Evolutionary conservation across 2,113 vertebrate genomes (phyloP).

Genomic region (Colistium nudipinnis): DNA sequence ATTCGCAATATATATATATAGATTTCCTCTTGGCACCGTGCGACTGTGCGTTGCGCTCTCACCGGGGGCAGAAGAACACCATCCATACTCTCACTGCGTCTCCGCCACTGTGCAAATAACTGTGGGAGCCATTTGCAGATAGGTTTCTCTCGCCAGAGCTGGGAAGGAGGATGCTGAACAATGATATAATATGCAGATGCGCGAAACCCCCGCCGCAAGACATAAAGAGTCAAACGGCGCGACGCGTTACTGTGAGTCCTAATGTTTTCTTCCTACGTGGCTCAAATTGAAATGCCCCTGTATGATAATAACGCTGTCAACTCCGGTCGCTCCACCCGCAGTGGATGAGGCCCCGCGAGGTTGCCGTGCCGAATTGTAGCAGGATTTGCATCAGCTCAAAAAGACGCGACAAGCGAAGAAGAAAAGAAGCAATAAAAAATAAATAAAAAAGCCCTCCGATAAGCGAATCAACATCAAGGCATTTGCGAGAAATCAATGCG

Average conservation of each 20-base stretch:
- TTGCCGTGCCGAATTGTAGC: conserved; percentile 24
- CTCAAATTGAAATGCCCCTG: conserved; percentile 6
- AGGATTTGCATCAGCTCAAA: conserved; percentile 36
- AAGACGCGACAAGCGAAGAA: conserved; percentile 12
- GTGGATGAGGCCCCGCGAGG: conserved; percentile 2
- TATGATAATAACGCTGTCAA: conserved; percentile 9
- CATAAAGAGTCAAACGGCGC: not conserved
- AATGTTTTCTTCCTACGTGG: not conserved
- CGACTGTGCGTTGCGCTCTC: conserved; percentile 31
- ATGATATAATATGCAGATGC: not conserved
- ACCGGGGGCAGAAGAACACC: not conserved
- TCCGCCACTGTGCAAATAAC: not conserved
- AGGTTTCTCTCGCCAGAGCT: not conserved
- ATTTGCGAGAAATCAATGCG: conserved; percentile 64
- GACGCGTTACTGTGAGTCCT: conserved; percentile 3
- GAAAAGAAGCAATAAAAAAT: conserved; percentile 8
- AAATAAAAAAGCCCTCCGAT: conserved; percentile 24
- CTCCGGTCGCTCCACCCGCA: not conserved
- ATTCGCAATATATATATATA: conserved; percentile 75
- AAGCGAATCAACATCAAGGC: conserved; percentile 57
- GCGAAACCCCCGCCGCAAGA: not conserved
- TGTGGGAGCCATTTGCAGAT: not conserved
- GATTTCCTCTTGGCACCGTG: conserved; percentile 43
- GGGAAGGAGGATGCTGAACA: not conserved
- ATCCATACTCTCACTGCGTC: conserved; percentile 27